Base-by-base conservation (phyloP, 2,888 invertebrate species). In the Herminia tarsipennalis region DNA sequence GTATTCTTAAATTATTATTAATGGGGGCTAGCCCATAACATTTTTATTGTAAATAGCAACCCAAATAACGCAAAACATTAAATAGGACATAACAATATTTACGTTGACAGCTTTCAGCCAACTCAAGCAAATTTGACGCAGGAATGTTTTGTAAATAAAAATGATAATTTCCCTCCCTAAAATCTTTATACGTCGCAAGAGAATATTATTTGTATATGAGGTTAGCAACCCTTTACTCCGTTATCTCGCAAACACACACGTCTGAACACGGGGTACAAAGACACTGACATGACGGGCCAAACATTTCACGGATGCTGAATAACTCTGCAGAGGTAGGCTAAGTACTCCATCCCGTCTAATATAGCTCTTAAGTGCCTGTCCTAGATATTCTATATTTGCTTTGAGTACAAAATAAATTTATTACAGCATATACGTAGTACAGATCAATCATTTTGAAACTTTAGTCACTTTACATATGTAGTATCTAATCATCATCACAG, bases 221-320 rank as follows among this genome's bases (percentile, higher is more conserved):
- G 32, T 32, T 25, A 10, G 22, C 25, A 9, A 40, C 70, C 41
- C 27, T 76, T 69, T 66, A 61, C 58, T 62, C 30, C 69, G 72
- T 77, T 80, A 79, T 78, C 78, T 67, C 42, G 51, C 51, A 39
- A 62, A 56, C 70, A 70, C 78, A 78, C 70, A 66, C 75, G 69
- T 67, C 56, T 56, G 47, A 51, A 61, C 52, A 55, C 64, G 42
- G 59, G 58, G 38, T 37, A 68, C 73, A 76, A 74, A 76, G 73
- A 69, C 66, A 27, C 24, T 48, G 43, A 50, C 42, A 42, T 65
- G 66, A 54, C 58, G 59, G 66, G 64, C 63, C 57, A 56, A 66
- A 69, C 58, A 60, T 63, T 57, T 62, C 64, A 63, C 42, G 47
- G 47, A 49, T 47, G 45, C 43, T 61, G 59, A 56, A 61, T 66